A percentile compares a stretch with the other conserved stretches of the same genome.
Conservation (phyloP, 2,888 invertebrate species). For the Geotrupes spiniger region DNA sequence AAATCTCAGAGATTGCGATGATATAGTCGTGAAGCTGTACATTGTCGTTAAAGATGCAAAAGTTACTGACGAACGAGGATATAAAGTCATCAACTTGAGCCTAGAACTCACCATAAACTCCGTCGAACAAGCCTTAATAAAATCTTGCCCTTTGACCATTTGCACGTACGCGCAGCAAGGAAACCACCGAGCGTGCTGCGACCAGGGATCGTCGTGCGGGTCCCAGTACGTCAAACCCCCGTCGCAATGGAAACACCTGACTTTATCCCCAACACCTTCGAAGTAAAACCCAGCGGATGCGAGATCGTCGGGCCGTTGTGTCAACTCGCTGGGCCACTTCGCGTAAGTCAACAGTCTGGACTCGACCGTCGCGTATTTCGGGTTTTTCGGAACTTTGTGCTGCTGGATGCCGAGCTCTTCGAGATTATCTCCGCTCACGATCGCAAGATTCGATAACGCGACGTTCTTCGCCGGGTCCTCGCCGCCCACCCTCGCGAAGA, state of each 20-base stretch:
- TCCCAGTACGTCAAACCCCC: slow-evolving; percentile 91
- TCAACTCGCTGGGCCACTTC: slow-evolving; percentile 74
- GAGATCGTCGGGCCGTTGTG: slow-evolving; percentile 72
- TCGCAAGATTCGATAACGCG: slow-evolving; percentile 12
- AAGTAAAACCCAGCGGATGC: slow-evolving; percentile 90
- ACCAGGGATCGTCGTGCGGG: slow-evolving; percentile 86
- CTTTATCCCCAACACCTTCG: slow-evolving; percentile 69
- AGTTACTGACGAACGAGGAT: too few relatives aligned
- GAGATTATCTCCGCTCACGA: slow-evolving; percentile 45
- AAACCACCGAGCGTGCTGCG: slow-evolving; percentile 93
- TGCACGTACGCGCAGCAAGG: slow-evolving; percentile 81
- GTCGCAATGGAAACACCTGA: slow-evolving; percentile 92
- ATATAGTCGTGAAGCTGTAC: too few relatives aligned
- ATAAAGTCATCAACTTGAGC: too few relatives aligned
- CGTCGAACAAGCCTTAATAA: slow-evolving; percentile 58
- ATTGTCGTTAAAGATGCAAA: too few relatives aligned
- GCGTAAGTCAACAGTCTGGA: slow-evolving; percentile 67
- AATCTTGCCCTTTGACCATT: slow-evolving; percentile 77
- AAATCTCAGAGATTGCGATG: too few relatives aligned
- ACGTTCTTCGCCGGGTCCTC: slow-evolving; percentile 24
- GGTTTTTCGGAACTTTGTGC: slow-evolving; percentile 62
- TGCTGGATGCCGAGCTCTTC: slow-evolving; percentile 60
- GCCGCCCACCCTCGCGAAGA: slow-evolving; percentile 42
- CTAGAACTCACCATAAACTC: slow-evolving; percentile 30
- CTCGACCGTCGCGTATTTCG: slow-evolving; percentile 66